These are phyloP conservation scores for Craniophora ligustri DNA, from an alignment of 2,888 invertebrate species.

Conservation along the genomic window DNA sequence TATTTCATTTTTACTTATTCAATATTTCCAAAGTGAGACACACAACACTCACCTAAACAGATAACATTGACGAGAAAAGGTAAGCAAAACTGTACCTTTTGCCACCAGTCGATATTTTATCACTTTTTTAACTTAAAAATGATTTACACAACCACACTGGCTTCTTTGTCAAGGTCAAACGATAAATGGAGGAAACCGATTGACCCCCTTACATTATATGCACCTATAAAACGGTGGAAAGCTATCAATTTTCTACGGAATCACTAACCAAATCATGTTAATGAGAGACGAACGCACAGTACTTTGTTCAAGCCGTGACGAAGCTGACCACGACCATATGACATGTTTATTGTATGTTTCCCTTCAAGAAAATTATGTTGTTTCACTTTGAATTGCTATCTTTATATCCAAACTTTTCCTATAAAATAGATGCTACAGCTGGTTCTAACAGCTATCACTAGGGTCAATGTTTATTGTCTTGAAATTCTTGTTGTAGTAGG, in stretches of 20 bases:
- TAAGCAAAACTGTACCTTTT: background rate
- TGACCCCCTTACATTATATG: slow-evolving; percentile 76
- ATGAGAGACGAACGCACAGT: slow-evolving; percentile 65
- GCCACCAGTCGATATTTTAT: background rate
- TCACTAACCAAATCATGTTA: slow-evolving; percentile 80
- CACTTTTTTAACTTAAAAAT: slow-evolving; percentile 11
- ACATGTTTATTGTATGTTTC: slow-evolving; percentile 34
- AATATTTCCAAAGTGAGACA: background rate
- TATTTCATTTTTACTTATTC: too few species aligned
- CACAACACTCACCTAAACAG: slow-evolving; percentile 10
- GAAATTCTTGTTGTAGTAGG: background rate
- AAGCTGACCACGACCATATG: slow-evolving; percentile 19
- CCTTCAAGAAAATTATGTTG: slow-evolving; percentile 21
- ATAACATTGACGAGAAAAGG: background rate
- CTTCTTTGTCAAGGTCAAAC: slow-evolving; percentile 67
- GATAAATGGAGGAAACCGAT: slow-evolving; percentile 64
- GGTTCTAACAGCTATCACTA: background rate
- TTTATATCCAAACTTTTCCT: slow-evolving; percentile 30
- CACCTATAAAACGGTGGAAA: slow-evolving; percentile 67
- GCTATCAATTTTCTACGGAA: slow-evolving; percentile 76
- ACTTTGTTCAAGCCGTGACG: slow-evolving; percentile 70
- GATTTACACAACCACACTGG: slow-evolving; percentile 35
- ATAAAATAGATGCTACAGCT: slow-evolving; percentile 22
- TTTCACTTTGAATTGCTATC: slow-evolving; percentile 26
- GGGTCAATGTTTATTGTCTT: background rate